Percentiles rank a stretch among this genome's conserved stretches.
These are phyloP conservation scores for Fissipunctia ypsillon DNA, from an alignment of 2,888 invertebrate species.

Conservation along the genomic window DNA sequence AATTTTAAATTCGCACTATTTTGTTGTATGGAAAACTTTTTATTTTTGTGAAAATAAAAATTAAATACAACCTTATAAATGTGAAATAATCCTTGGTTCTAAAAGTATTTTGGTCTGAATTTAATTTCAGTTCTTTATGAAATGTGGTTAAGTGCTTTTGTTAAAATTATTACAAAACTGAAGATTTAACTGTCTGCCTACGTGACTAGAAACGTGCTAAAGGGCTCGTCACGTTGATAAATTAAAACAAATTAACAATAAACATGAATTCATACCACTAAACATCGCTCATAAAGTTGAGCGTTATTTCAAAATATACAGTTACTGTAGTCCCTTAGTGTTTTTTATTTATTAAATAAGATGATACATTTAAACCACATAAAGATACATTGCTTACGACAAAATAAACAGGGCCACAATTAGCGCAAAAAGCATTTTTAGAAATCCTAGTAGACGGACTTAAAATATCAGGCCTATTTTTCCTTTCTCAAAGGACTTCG, in stretches of 20 bases:
- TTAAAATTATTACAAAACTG: constrained; percentile 4
- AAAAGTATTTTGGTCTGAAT: constrained; percentile 5
- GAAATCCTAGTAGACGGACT: background rate
- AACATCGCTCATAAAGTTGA: constrained; percentile 23
- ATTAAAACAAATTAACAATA: constrained; percentile 39
- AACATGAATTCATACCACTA: constrained; percentile 21
- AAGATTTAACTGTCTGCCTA: constrained; percentile 20
- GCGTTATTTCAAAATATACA: constrained; percentile 33
- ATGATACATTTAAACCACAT: background rate
- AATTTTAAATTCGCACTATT: constrained; percentile 56
- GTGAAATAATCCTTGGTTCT: constrained; percentile 21
- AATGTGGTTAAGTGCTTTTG: background rate
- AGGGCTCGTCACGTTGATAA: constrained; percentile 10
- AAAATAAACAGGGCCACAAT: constrained; percentile 10
- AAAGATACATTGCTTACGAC: constrained; percentile 10
- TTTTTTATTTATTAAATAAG: constrained; percentile 5
- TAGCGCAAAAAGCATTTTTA: constrained; percentile 7
- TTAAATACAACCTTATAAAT: constrained; percentile 32
- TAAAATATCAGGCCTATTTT: constrained; percentile 3
- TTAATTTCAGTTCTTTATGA: background rate
- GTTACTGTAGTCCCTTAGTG: constrained; percentile 20
- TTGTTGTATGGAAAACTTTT: constrained; percentile 26
- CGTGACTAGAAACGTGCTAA: constrained; percentile 25
- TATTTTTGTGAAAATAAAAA: constrained; percentile 42
- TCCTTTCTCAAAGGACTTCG: background rate